Percentiles rank a stretch among this genome's conserved stretches.
phyloP scores from a whole-genome alignment of 1,140 invertebrate species.

The Atta cephalotes region DNA sequence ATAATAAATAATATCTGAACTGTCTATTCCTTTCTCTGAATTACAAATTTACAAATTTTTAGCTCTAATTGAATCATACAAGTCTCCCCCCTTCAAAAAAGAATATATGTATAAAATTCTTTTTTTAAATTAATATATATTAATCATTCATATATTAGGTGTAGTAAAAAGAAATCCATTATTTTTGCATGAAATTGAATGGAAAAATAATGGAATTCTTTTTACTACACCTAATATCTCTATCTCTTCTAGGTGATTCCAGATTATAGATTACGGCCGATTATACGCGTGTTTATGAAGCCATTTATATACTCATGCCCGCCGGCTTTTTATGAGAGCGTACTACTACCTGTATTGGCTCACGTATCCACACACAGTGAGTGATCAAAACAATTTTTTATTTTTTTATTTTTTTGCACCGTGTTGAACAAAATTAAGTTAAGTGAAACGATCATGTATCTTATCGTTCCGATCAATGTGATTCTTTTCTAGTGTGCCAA shows the following conservation, averaged over 20 bases:
- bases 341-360: conserved; percentile 92
- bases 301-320: conserved; percentile 95
- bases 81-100: neutral
- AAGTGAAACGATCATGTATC: neutral
- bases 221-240: neutral
- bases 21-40: too few relatives aligned
- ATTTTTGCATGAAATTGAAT: too few relatives aligned
- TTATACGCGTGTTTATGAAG: conserved; percentile 94
- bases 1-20: too few relatives aligned
- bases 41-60: too few relatives aligned
- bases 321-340: conserved; percentile 90
- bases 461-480: neutral
- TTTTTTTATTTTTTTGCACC: neutral
- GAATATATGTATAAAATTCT: too few relatives aligned
- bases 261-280: conserved; percentile 93
- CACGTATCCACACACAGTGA: conserved; percentile 92
- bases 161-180: too few relatives aligned
- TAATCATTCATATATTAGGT: neutral
- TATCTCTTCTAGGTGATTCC: conserved; percentile 88
- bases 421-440: neutral
- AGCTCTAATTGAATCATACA: too few relatives aligned
- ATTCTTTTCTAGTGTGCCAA: conserved; percentile 89
- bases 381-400: conserved; percentile 72
- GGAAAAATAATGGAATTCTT: too few relatives aligned
- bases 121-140: too few relatives aligned